A percentile compares a stretch with the other conserved stretches of the same genome.
phyloP scores from a whole-genome alignment of 2,888 invertebrate genomes.

The Acanthoscelides obtectus region DNA sequence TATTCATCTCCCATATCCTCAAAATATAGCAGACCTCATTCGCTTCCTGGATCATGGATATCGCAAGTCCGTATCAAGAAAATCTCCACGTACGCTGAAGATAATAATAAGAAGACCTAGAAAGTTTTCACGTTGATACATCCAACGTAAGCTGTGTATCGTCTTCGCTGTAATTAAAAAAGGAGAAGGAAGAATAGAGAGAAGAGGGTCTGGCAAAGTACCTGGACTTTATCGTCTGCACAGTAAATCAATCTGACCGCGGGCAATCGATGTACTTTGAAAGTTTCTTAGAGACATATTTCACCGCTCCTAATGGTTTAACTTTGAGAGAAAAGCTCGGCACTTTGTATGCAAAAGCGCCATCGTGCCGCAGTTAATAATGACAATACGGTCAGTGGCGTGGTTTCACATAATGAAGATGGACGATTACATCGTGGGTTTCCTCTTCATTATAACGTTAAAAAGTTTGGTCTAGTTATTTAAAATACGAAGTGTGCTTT shows the following conservation, averaged over 20 bases:
- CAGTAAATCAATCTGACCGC: conserved; percentile 18
- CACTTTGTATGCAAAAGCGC: conserved; percentile 20
- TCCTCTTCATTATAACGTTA: background rate
- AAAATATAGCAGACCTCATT: no score
- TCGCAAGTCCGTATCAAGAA: background rate
- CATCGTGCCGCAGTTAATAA: conserved; percentile 15
- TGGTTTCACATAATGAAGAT: conserved; percentile 15
- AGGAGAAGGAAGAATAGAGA: background rate
- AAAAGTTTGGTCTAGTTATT: no score
- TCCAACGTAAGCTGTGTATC: background rate
- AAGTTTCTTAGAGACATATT: conserved; percentile 17
- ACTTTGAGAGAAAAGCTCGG: conserved; percentile 14
- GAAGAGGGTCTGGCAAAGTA: background rate
- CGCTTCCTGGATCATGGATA: background rate
- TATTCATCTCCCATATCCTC: no score
- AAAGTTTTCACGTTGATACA: background rate
- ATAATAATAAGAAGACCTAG: background rate
- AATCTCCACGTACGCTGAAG: background rate
- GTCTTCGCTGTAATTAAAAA: background rate
- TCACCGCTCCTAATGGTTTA: conserved; percentile 18
- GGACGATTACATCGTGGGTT: conserved; percentile 2
- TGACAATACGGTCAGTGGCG: conserved; percentile 13
- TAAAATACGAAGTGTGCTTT: no score
- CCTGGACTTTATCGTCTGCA: background rate
- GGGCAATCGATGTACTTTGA: conserved; percentile 18